A percentile compares a stretch with the other conserved stretches of the same genome.
Conservation (phyloP, 1,140 invertebrate genomes). For the Drosophila ogumai region DNA sequence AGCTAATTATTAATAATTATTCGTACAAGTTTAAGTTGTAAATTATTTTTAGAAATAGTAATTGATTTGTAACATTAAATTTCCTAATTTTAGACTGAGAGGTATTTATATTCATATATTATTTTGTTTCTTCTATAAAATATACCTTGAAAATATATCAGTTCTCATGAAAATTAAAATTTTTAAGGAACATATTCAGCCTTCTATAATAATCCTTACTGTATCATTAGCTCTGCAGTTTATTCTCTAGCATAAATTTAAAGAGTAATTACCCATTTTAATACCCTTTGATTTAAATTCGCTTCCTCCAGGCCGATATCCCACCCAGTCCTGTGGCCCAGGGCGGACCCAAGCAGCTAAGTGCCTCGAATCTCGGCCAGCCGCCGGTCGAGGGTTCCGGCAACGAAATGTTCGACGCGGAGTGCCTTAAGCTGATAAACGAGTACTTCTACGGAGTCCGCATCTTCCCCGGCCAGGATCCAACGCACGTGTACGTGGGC, state of each 20-base stretch:
- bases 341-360: slow-evolving; percentile 89
- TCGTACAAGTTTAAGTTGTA: not conserved
- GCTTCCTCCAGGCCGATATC: slow-evolving; percentile 85
- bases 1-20: not conserved
- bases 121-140: not conserved
- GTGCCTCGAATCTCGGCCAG: slow-evolving; percentile 87
- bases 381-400: slow-evolving; percentile 90
- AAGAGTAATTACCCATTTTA: not conserved
- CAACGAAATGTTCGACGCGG: slow-evolving; percentile 93
- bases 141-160: not conserved
- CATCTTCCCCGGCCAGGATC: slow-evolving; percentile 98
- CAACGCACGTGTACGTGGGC: slow-evolving; percentile 98
- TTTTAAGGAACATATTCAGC: not conserved
- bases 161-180: not conserved
- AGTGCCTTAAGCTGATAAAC: slow-evolving; percentile 96
- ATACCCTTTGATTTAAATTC: slow-evolving; percentile 82
- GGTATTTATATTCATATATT: slow-evolving; percentile 1
- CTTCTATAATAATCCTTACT: not conserved
- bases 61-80: not conserved
- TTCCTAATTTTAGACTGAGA: not conserved
- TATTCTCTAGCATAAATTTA: not conserved
- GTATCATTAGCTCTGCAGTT: no score
- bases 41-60: slow-evolving; percentile 37
- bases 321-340: slow-evolving; percentile 86
- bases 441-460: slow-evolving; percentile 98